Evolutionary conservation across 2,113 vertebrate species (phyloP).

Genomic region (Muntiacus muntjak): DNA sequence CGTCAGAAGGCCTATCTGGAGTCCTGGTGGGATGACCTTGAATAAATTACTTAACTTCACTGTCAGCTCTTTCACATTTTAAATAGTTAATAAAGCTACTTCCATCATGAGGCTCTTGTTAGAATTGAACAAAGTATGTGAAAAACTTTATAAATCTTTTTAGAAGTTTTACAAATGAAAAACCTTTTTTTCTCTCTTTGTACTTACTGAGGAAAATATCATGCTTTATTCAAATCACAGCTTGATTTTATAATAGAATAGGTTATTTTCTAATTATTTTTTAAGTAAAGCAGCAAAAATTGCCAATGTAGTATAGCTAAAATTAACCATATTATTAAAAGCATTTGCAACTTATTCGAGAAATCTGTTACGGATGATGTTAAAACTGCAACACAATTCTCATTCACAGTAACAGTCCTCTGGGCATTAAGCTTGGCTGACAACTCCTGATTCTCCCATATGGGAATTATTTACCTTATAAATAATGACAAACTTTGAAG

Average conservation of each 20-base stretch:
- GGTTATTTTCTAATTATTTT: not conserved
- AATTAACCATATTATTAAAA: conserved; percentile 65
- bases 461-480: conserved; percentile 29
- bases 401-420: conserved; percentile 11
- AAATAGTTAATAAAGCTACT: not conserved
- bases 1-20: not conserved
- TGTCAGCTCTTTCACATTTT: not conserved
- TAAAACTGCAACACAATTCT: conserved; percentile 44
- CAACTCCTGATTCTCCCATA: not conserved
- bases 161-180: conserved; percentile 24
- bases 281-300: not conserved
- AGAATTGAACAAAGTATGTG: not conserved
- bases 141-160: not conserved
- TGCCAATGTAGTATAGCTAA: conserved; percentile 20
- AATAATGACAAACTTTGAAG: conserved; percentile 37
- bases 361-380: conserved; percentile 33
- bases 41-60: not conserved
- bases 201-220: not conserved
- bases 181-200: not conserved
- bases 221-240: conserved; percentile 39
- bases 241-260: conserved; percentile 23
- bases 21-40: not conserved
- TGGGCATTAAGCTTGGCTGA: not conserved
- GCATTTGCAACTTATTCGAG: conserved; percentile 42
- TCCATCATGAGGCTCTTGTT: not conserved